phyloP scores from a whole-genome alignment of 1,140 invertebrate species.

The Dryas iulia region DNA sequence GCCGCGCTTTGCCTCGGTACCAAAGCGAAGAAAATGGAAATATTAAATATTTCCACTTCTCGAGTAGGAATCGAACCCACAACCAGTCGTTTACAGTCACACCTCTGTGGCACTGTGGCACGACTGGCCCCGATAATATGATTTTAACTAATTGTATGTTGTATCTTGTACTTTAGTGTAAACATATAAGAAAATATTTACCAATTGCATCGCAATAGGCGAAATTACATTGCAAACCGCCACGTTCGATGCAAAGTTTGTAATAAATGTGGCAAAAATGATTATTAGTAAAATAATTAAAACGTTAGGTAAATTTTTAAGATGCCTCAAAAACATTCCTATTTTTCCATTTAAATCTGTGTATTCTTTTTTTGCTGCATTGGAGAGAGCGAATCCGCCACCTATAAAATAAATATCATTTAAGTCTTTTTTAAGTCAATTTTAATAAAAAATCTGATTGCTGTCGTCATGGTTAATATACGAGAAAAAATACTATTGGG shows the following conservation, averaged over 20 bases:
- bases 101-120: too few species aligned
- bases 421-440: neutral
- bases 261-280: constrained; percentile 79
- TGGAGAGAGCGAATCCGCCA: constrained; percentile 93
- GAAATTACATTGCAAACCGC: constrained; percentile 90
- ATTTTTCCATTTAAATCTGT: constrained; percentile 88
- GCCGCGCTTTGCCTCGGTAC: too few species aligned
- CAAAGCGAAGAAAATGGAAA: too few species aligned
- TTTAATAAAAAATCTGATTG: too few species aligned
- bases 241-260: constrained; percentile 91
- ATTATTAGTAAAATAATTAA: constrained; percentile 81
- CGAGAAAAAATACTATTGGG: too few species aligned
- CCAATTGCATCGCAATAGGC: constrained; percentile 89
- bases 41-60: too few species aligned
- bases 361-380: constrained; percentile 82
- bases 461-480: too few species aligned
- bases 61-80: too few species aligned
- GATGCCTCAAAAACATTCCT: constrained; percentile 82
- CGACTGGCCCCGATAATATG: too few species aligned
- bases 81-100: too few species aligned
- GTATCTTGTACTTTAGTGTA: too few species aligned
- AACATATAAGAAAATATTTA: constrained; percentile 62
- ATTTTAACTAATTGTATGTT: too few species aligned
- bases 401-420: constrained; percentile 57
- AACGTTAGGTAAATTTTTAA: constrained; percentile 78